Evolutionary conservation across 2,888 invertebrate genomes (phyloP), one percentile per base, ranked within the genome.

Genomic region (Drosophila melanocephala): DNA sequence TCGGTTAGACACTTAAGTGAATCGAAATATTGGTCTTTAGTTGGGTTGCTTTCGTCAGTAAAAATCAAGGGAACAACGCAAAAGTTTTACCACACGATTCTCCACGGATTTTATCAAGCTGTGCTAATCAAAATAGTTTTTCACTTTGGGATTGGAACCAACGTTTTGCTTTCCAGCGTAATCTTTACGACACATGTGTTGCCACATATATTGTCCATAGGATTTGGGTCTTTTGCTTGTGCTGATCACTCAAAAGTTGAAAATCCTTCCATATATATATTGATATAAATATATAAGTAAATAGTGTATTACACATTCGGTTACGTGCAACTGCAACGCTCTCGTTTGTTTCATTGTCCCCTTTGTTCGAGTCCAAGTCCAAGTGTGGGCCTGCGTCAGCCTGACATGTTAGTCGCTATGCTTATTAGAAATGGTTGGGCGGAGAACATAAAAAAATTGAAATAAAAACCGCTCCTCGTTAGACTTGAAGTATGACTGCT

Each of bases 391-490:
- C 68, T 37, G 73, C 55, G 26, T 35, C 75, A 68, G 73, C 58
- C 62, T 44, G 72, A 63, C 58, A 77, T 75, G 70, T 66, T 71
- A 35, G 52, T 39, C 68, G 51, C 67, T 68, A 76, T 77, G 81
- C 75, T 77, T 77, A 81, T 81, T 89, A 76, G 75, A 89, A 85
- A 80, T 80, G 80, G 76, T 57, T 79, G 70, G 57, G 56, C 67
- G 59, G 67, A 58, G 14, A 33, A 47, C 3, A 37, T 22, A 32
- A 47, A 42, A 47, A 63, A 44, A 14, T 22, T 5, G 26, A 42
- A 33, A 52, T 52, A 50, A 66, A 75, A 70, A 26, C 22, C 55
- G 47, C 26, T 35, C 76, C 51, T 72, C 75, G 83, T 76, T 83
- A 77, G 85, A 78, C 83, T 75, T 76, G 76, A 72, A 70, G 76